Conservation (phyloP, 2,113 vertebrate species). For the Brachirus orientalis region DNA sequence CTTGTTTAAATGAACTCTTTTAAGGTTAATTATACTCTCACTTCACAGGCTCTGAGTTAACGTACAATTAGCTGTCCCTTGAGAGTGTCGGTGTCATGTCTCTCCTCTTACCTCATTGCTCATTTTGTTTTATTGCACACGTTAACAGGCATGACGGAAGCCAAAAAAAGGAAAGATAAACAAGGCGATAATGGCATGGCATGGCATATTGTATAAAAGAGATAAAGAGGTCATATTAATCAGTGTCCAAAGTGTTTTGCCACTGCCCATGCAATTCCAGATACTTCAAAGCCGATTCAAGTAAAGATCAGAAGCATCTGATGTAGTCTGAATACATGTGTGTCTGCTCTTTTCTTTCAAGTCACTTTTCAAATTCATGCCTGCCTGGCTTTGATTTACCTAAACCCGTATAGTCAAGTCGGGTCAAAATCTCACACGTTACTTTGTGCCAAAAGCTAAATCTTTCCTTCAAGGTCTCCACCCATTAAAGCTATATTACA, state of each 20-base stretch:
- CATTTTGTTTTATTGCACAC: slow-evolving; percentile 1
- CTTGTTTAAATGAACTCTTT: slow-evolving; percentile 39
- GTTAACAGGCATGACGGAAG: background rate
- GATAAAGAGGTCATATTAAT: background rate
- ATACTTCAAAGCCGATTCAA: slow-evolving; percentile 24
- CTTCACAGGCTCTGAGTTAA: slow-evolving; percentile 29
- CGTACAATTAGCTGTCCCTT: slow-evolving; percentile 17
- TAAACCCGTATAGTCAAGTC: slow-evolving; percentile 15
- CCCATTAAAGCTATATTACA: slow-evolving; percentile 37
- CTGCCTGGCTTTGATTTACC: slow-evolving; percentile 33
- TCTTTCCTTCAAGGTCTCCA: slow-evolving; percentile 37
- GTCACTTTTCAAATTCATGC: slow-evolving; percentile 17
- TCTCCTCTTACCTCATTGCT: background rate
- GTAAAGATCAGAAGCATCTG: slow-evolving; percentile 7
- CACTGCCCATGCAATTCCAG: background rate
- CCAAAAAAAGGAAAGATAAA: background rate
- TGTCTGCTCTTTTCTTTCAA: slow-evolving; percentile 1
- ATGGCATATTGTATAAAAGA: background rate
- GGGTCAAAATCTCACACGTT: slow-evolving; percentile 21
- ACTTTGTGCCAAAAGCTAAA: slow-evolving; percentile 36
- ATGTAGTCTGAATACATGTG: slow-evolving; percentile 10
- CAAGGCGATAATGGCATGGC: background rate
- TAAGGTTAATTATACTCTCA: slow-evolving; percentile 22
- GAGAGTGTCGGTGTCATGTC: background rate
- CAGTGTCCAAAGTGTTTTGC: slow-evolving; percentile 15